Evolutionary conservation across 2,797 vertebrate species (phyloP).

Genomic region (Tokudaia muenninki): DNA sequence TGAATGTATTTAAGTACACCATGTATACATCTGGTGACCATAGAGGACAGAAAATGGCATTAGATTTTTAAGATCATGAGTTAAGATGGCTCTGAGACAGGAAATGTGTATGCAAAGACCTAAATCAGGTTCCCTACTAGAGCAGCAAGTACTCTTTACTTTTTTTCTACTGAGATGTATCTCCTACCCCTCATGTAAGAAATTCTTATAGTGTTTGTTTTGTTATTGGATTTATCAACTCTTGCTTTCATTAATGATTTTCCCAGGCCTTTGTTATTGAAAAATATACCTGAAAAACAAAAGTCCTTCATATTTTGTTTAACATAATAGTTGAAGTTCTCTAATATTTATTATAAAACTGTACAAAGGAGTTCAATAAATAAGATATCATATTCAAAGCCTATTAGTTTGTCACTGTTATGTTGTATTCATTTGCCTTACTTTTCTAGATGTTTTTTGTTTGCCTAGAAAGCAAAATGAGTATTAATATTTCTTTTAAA

Average conservation of each 20-base stretch:
- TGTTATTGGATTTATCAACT: background rate
- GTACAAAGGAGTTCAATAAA: background rate
- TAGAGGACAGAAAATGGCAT: background rate
- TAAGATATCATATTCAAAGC: background rate
- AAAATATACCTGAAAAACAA: background rate
- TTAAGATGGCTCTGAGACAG: no score
- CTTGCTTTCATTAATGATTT: background rate
- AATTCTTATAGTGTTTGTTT: background rate
- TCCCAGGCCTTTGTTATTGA: background rate
- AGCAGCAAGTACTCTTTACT: background rate
- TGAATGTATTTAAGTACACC: no score
- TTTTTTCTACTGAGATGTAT: background rate
- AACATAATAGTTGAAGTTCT: background rate
- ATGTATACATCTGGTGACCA: no score
- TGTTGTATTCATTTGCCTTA: background rate
- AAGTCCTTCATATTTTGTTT: background rate
- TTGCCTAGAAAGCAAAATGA: background rate
- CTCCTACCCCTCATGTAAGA: background rate
- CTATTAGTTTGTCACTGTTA: background rate
- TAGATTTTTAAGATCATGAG: background rate
- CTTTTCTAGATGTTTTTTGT: background rate
- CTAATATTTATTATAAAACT: background rate
- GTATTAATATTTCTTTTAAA: background rate
- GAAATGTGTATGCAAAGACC: background rate
- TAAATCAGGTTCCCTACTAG: no score